Percentiles rank a stretch among this genome's conserved stretches.
phyloP scores from a whole-genome alignment of 30 jellyfish, hydroid and myxozoan genomes.

The Hydractinia symbiolongicarpus region DNA sequence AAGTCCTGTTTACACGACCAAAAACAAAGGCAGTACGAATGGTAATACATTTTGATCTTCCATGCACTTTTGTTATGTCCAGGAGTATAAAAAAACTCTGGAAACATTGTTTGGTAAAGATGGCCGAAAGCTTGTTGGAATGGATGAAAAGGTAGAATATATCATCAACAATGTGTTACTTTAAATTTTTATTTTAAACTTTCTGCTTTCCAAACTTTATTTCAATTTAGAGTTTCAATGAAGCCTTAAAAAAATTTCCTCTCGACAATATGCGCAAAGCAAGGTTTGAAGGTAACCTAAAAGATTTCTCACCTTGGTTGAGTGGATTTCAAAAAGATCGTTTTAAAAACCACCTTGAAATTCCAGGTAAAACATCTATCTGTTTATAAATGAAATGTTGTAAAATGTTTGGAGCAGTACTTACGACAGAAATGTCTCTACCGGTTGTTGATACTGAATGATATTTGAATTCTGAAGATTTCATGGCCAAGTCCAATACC shows the following conservation, averaged over 20 bases:
- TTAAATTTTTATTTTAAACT: background rate
- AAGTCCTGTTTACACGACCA: too few relatives aligned
- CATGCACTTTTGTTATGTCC: background rate
- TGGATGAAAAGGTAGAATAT: constrained; percentile 33
- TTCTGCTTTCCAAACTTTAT: background rate
- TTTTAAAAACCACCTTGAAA: constrained; percentile 36
- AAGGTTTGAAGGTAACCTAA: constrained; percentile 1
- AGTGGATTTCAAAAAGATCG: constrained; percentile 31
- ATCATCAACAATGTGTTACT: background rate
- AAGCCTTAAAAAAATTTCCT: background rate
- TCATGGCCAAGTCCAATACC: too few relatives aligned
- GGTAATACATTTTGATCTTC: too few relatives aligned
- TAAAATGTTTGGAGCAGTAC: too few relatives aligned
- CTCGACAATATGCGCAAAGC: background rate
- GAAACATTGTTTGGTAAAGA: constrained; percentile 35
- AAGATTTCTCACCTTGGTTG: constrained; percentile 78
- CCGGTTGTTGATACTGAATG: too few relatives aligned
- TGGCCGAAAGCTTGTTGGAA: constrained; percentile 37
- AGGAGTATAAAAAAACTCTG: background rate
- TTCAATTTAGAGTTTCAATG: constrained; percentile 22
- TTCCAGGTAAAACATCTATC: constrained; percentile 52
- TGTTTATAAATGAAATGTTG: too few relatives aligned
- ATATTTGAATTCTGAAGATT: too few relatives aligned
- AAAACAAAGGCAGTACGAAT: too few relatives aligned
- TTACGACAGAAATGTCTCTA: too few relatives aligned